A percentile compares a stretch with the other conserved stretches of the same genome.
These are phyloP conservation scores for Agelaius tricolor DNA, from an alignment of 2,113 vertebrate species.

Conservation along the genomic window DNA sequence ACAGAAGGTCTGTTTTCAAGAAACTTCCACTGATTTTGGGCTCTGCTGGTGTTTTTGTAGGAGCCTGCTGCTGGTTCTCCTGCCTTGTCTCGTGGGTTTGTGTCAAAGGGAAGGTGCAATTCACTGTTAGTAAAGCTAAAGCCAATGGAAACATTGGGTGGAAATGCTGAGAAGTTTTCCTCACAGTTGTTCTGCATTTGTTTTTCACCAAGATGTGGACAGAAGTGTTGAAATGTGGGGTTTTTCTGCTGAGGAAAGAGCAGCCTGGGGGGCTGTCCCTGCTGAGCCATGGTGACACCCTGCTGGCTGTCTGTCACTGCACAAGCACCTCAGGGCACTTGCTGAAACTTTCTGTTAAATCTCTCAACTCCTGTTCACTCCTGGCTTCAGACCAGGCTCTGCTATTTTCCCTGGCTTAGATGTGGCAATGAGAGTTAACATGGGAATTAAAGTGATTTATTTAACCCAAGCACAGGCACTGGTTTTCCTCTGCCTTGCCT, in stretches of 20 bases:
- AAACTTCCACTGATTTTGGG: background rate
- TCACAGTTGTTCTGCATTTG: background rate
- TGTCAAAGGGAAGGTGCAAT: background rate
- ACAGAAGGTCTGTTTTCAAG: background rate
- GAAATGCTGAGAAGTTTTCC: background rate
- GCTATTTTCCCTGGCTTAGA: conserved; percentile 22
- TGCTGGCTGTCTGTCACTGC: background rate
- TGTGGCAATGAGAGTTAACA: background rate
- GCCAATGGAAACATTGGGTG: accelerated
- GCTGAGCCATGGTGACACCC: background rate
- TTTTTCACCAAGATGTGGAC: background rate
- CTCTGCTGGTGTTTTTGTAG: background rate
- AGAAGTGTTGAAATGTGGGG: background rate
- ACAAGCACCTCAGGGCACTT: background rate
- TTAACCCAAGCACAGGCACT: background rate
- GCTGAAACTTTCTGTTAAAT: background rate
- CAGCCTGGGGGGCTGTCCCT: background rate
- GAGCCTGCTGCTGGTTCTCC: background rate
- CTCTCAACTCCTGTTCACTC: background rate
- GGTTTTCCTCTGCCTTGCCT: background rate
- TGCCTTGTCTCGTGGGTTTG: background rate
- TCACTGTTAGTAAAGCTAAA: background rate
- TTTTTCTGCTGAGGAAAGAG: background rate
- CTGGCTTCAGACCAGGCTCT: background rate
- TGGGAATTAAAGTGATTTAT: conserved; percentile 42